Percentiles rank a stretch among this genome's conserved stretches.
Evolutionary conservation across 2,797 vertebrate species (phyloP).

Genomic region (Xenopus petersii): DNA sequence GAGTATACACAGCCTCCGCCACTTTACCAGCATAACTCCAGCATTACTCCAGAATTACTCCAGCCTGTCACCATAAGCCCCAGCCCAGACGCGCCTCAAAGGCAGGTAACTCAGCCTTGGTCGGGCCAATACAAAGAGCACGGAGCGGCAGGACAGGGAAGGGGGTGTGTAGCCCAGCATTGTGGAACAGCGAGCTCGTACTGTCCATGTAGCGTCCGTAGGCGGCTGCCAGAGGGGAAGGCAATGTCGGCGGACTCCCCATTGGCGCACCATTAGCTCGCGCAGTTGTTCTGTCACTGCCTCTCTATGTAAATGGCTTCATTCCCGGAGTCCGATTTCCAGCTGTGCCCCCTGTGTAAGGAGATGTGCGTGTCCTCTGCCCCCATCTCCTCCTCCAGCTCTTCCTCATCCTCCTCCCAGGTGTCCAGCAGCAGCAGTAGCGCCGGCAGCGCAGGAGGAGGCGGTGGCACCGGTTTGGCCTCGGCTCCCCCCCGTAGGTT

Average conservation of each 20-base stretch:
- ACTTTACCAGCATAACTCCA: not conserved
- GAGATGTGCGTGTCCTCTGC: conserved; percentile 87
- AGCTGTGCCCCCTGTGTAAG: conserved; percentile 88
- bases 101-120: conserved; percentile 51
- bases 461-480: conserved; percentile 58
- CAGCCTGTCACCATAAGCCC: conserved; percentile 20
- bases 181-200: not conserved
- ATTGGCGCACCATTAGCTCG: not conserved
- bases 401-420: conserved; percentile 85
- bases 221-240: too few relatives aligned
- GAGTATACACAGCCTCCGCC: not conserved
- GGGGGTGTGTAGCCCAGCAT: conserved; percentile 16
- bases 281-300: conserved; percentile 34
- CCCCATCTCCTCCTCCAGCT: conserved; percentile 81
- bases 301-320: conserved; percentile 75
- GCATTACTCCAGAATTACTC: too few relatives aligned
- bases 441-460: conserved; percentile 52
- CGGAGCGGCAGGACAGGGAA: conserved; percentile 24
- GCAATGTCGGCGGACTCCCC: not conserved
- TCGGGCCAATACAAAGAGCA: conserved; percentile 41
- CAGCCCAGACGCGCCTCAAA: not conserved
- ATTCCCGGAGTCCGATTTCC: conserved; percentile 85
- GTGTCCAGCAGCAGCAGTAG: conserved; percentile 64
- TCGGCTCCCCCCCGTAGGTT: conserved; percentile 75
- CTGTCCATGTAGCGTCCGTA: not conserved